A percentile compares a stretch with the other conserved stretches of the same genome.
phyloP scores from a whole-genome alignment of 2,797 vertebrate genomes.

The Aeoliscus strigatus region DNA sequence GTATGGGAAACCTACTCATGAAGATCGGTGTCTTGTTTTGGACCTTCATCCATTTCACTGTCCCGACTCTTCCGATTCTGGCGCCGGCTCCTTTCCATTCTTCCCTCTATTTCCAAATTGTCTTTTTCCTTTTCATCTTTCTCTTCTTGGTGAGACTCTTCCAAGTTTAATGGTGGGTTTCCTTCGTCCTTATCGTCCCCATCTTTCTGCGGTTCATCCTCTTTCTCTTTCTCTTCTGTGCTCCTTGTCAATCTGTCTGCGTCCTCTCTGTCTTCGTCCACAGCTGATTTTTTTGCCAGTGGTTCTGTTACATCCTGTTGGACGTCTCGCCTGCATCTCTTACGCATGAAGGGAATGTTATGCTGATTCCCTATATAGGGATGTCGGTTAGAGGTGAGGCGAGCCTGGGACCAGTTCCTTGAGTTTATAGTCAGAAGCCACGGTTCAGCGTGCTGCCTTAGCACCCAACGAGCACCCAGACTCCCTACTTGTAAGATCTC shows the following conservation, averaged over 20 bases:
- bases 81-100: background rate
- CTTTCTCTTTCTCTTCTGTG: background rate
- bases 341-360: constrained; percentile 38
- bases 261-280: background rate
- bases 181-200: background rate
- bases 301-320: constrained; percentile 10
- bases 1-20: background rate
- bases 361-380: constrained; percentile 5
- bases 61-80: background rate
- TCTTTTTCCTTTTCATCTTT: background rate
- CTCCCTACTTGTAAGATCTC: constrained; percentile 83
- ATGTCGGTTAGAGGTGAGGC: background rate
- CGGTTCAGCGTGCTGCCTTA: constrained; percentile 71
- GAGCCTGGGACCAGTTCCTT: constrained; percentile 20
- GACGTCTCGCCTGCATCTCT: constrained; percentile 30
- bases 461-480: constrained; percentile 75
- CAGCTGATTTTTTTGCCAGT: background rate
- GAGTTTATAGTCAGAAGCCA: constrained; percentile 80
- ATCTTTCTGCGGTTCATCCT: constrained; percentile 4
- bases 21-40: background rate
- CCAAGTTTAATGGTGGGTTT: background rate
- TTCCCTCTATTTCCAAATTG: constrained; percentile 5
- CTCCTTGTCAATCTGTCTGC: background rate
- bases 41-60: background rate
- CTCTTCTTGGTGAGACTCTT: background rate